These are phyloP conservation scores for Gobius niger DNA, from an alignment of 2,113 vertebrate genomes.

Conservation along the genomic window DNA sequence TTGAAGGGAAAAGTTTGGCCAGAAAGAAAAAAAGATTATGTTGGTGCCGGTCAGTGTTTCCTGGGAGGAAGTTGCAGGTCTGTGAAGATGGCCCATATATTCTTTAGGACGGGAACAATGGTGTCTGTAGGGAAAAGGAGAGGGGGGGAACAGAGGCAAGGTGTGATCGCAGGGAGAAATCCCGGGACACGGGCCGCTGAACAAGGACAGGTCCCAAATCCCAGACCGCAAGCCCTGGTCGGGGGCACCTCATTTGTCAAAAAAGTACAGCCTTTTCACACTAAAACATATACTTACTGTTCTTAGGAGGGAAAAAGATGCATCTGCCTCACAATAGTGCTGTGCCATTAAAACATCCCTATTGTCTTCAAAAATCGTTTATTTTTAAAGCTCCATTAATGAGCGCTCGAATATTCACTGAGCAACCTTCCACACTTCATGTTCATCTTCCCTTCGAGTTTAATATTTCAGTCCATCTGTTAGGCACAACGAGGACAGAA, in stretches of 20 bases:
- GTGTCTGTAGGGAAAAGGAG: slow-evolving; percentile 50
- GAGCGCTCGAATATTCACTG: neutral
- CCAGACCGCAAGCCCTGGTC: slow-evolving; percentile 9
- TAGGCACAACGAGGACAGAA: neutral
- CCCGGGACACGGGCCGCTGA: slow-evolving; percentile 46
- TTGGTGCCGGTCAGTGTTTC: slow-evolving; percentile 16
- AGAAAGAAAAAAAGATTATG: neutral
- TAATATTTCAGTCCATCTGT: slow-evolving; percentile 4
- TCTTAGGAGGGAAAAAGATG: neutral
- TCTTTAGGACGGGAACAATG: slow-evolving; percentile 39
- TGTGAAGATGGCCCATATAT: slow-evolving; percentile 52
- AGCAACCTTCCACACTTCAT: neutral
- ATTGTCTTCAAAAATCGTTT: no score
- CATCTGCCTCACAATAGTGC: neutral
- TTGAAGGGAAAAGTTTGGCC: slow-evolving; percentile 11
- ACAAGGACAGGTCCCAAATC: slow-evolving; percentile 21
- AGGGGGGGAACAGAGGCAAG: slow-evolving; percentile 41
- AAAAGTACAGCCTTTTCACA: neutral
- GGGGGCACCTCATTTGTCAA: slow-evolving; percentile 9
- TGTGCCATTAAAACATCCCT: no score
- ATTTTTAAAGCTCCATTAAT: neutral
- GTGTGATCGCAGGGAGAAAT: slow-evolving; percentile 30
- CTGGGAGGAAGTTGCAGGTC: slow-evolving; percentile 28
- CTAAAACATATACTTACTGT: neutral
- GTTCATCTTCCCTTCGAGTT: neutral